Base-by-base conservation (phyloP, 2,113 vertebrate genomes). In the Todiramphus chloris region DNA sequence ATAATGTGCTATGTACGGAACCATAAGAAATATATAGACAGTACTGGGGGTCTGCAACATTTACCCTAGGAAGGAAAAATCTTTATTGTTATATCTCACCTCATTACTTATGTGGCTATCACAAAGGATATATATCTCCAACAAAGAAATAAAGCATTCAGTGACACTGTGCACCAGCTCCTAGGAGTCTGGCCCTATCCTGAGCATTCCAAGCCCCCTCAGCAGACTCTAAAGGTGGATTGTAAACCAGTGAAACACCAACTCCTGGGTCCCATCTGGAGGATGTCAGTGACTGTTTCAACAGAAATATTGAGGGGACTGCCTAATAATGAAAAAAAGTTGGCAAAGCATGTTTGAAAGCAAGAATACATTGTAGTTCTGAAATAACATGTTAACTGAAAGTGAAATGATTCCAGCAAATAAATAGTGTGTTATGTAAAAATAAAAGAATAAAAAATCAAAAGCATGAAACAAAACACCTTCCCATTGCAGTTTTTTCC, bases 21-120 rank as follows among this genome's bases (percentile, higher is more conserved):
- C 0, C 0, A 12, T 48, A 4, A 55, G 67, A 5, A 50, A 44
- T 0, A 10, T 30, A 91, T n/a, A 0, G 16, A 48, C 83, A 94
- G 3, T 0, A 0, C 4, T 11, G 1, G 5, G 0, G 1, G 3
- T 3, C 12, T 16, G 2, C 0, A 3, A 11, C 0, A 1, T 2
- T 30, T 83, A 2, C 0, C 83, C 92, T 94, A 67, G 20, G 28
- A 74, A 50, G 67, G 28, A 91, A 87, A 73, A 51, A 37, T 27
- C 28, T 67, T 73, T 39, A 39, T n/a, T 73, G 11, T 78, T 78
- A 37, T 12, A 35, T 56, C 10, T 18, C n/a, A 48, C 13, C 18
- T 77, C 10, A 43, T 80, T 66, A 37, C 28, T 53, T 43, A 17
- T 3, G 9, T 58, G 50, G 4, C 37, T 70, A 86, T 64, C n/a